phyloP scores from a whole-genome alignment of 2,888 invertebrate genomes.

The Andricus quercusramuli region DNA sequence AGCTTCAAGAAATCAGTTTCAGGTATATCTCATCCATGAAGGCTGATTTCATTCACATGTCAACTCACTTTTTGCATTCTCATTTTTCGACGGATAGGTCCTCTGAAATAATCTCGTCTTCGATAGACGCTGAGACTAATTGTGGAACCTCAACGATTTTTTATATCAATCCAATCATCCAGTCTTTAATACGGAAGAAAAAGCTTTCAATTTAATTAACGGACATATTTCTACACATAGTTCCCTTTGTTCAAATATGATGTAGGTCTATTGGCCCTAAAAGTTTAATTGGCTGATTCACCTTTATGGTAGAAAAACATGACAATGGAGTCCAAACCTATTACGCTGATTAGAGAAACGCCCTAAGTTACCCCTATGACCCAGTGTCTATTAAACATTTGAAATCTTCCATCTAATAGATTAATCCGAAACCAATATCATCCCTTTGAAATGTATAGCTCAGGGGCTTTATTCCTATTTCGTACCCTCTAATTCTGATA shows the following conservation, averaged over 20 bases:
- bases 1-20: slow-evolving; percentile 22
- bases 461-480: not conserved
- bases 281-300: slow-evolving; percentile 6
- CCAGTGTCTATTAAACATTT: not conserved
- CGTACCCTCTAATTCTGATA: not conserved
- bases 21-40: slow-evolving; percentile 25
- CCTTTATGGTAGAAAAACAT: not conserved
- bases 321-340: not conserved
- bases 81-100: not conserved
- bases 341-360: not conserved
- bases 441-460: not conserved
- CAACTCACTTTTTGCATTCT: slow-evolving; percentile 13
- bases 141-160: slow-evolving; percentile 1
- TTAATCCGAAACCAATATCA: not conserved
- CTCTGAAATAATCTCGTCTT: not conserved
- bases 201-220: not conserved
- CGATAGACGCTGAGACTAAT: slow-evolving; percentile 7
- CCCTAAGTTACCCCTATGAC: not conserved
- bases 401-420: not conserved
- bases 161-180: not conserved
- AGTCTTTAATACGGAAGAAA: not conserved
- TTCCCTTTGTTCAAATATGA: not conserved
- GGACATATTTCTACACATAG: too few relatives aligned
- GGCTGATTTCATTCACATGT: slow-evolving; percentile 37
- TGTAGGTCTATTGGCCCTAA: too few relatives aligned